These are phyloP conservation scores for Geococcyx californianus DNA, from an alignment of 2,113 vertebrate species.

Conservation along the genomic window DNA sequence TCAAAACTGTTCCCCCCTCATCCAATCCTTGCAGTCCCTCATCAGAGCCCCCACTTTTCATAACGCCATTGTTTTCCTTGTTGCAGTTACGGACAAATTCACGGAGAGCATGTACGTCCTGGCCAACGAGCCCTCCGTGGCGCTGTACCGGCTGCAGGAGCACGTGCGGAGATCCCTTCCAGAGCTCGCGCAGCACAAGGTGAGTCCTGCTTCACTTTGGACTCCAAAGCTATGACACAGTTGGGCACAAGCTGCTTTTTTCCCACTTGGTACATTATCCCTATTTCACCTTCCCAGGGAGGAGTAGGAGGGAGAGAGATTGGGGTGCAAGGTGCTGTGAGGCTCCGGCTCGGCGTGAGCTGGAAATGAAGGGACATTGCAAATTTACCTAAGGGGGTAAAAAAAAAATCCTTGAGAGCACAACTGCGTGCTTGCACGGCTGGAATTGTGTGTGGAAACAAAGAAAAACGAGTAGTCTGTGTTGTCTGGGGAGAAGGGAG, in stretches of 20 bases:
- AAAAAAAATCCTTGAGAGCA: no score
- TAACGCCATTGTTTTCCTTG: background rate
- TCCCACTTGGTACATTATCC: rapidly evolving
- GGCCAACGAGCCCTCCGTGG: conserved; percentile 95
- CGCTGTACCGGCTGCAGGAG: conserved; percentile 93
- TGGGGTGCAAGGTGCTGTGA: rapidly evolving
- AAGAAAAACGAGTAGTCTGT: background rate
- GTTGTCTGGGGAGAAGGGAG: background rate
- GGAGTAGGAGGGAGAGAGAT: background rate
- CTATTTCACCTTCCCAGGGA: rapidly evolving
- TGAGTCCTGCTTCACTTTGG: background rate
- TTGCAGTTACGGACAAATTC: conserved; percentile 92
- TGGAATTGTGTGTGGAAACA: background rate
- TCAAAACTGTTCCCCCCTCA: no score
- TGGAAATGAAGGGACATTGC: background rate
- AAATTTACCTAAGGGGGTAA: background rate
- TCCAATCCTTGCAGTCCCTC: no score
- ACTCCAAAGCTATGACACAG: rapidly evolving
- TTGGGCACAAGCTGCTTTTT: background rate
- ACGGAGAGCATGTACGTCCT: conserved; percentile 94
- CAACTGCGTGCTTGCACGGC: rapidly evolving
- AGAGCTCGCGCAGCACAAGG: conserved; percentile 95
- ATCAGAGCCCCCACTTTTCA: rapidly evolving
- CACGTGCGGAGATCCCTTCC: conserved; percentile 92
- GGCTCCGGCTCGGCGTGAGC: rapidly evolving